These are phyloP conservation scores for Carposina sasakii DNA, from an alignment of 1,140 invertebrate genomes.

Conservation along the genomic window DNA sequence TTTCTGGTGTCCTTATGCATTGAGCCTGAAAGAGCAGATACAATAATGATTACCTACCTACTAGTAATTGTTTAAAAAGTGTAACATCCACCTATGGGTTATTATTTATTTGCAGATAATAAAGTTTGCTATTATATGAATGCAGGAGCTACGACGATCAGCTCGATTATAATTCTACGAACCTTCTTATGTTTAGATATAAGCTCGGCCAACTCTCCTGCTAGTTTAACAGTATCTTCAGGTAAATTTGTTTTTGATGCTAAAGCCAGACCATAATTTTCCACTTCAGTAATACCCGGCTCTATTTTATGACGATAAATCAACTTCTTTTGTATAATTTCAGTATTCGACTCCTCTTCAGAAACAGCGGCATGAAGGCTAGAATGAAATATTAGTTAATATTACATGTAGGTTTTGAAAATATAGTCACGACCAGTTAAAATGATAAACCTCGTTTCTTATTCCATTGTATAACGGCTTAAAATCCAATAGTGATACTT, in stretches of 20 bases:
- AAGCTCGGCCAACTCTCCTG: slow-evolving; percentile 53
- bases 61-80: background rate
- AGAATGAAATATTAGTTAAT: slow-evolving; percentile 13
- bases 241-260: slow-evolving; percentile 65
- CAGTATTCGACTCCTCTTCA: slow-evolving; percentile 33
- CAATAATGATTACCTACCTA: background rate
- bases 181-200: slow-evolving; percentile 51
- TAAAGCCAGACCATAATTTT: slow-evolving; percentile 58
- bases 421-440: background rate
- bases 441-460: background rate
- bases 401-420: background rate
- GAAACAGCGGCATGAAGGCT: slow-evolving; percentile 53
- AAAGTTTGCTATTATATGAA: background rate
- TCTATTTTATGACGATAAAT: slow-evolving; percentile 63
- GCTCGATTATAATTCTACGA: slow-evolving; percentile 2
- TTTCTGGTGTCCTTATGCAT: slow-evolving; percentile 26
- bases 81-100: background rate
- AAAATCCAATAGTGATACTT: too few relatives aligned
- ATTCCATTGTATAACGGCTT: too few relatives aligned
- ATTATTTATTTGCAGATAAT: background rate
- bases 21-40: slow-evolving; percentile 37
- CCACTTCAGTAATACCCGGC: slow-evolving; percentile 47
- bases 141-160: background rate
- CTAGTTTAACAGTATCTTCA: slow-evolving; percentile 51
- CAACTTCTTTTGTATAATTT: slow-evolving; percentile 40